Evolutionary conservation across 2,888 invertebrate species (phyloP).

Genomic region (Encarsia formosa): DNA sequence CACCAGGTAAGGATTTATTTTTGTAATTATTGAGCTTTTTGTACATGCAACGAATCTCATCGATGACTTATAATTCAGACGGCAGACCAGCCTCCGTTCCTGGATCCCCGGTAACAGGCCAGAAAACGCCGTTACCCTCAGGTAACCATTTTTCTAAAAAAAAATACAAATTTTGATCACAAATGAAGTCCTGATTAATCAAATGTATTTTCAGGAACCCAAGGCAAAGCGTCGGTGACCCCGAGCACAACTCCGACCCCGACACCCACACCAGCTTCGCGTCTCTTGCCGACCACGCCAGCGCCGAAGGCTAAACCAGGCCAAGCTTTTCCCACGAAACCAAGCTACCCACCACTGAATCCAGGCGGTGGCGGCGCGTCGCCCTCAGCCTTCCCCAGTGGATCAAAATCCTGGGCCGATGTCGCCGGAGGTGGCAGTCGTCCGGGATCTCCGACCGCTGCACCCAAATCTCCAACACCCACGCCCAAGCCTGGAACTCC

Average conservation of each 20-base stretch:
- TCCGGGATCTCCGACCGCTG: conserved; percentile 31
- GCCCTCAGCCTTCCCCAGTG: conserved; percentile 5
- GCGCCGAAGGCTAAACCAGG: neutral
- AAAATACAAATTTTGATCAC: neutral
- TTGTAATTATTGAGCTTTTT: neutral
- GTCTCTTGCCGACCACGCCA: neutral
- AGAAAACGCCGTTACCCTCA: conserved; percentile 5
- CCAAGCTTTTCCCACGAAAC: neutral
- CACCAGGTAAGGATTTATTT: neutral
- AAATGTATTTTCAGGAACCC: too few species aligned
- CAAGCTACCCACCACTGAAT: neutral
- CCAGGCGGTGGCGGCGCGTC: neutral
- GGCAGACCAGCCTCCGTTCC: conserved; percentile 6
- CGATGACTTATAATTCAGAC: neutral
- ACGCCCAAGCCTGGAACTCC: conserved; percentile 6
- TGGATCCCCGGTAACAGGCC: conserved; percentile 8
- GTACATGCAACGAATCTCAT: neutral
- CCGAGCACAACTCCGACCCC: neutral
- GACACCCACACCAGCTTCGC: neutral
- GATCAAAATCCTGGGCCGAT: conserved; percentile 36
- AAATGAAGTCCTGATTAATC: neutral
- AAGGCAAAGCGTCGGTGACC: neutral
- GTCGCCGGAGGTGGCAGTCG: conserved; percentile 35
- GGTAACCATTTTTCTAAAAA: conserved; percentile 18
- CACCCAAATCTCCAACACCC: neutral